Base-by-base conservation (phyloP, 2,888 invertebrate genomes). In the Unio delphinus region DNA sequence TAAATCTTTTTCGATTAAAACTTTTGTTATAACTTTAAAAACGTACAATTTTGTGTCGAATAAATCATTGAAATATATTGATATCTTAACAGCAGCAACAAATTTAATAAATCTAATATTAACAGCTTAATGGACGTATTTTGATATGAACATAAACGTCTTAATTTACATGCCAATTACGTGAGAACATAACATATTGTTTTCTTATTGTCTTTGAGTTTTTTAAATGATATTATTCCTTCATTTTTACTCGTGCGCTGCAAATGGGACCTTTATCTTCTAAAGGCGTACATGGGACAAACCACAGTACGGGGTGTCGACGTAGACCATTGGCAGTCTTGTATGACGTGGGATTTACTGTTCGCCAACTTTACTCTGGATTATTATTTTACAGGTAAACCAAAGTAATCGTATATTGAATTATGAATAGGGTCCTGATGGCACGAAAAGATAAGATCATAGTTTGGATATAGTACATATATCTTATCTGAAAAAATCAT, bases 341-440 rank as follows among this genome's bases (percentile, higher is more conserved):
- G 81, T 70, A 66, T 80, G 62, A 67, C 62, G 60, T 83, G 83
- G 83, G 56, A 58, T 5, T 20, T 59, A 15, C 54, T 67, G 1
- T 72, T 72, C 34, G 73, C 77, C 20, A 80, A 74, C 15, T 81
- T 81, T 62, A 77, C 72, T 5, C 62, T 80, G 17, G 79, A 81
- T 66, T 83, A 80, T 61, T 83, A 79, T 60, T 81, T 81, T 57
- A 74, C 83, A n/a, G 70, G 79, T 76, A 73, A 30, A 55, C 26
- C 54, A n/a, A 54, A 17, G 55, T 63, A 57, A 65, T 56, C 54
- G 17, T n/a, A 65, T 18, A 55, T 57, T 23, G 17, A 18, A n/a
- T 65, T 20, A 58, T 26, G 20, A 57, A 11, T 58, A 65, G 34
- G 11, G 18, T 3, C 23, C 55, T 55, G 17, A 23, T 20, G 7